These are phyloP conservation scores for Pimpla rufipes DNA, from an alignment of 2,888 invertebrate genomes.

Conservation along the genomic window DNA sequence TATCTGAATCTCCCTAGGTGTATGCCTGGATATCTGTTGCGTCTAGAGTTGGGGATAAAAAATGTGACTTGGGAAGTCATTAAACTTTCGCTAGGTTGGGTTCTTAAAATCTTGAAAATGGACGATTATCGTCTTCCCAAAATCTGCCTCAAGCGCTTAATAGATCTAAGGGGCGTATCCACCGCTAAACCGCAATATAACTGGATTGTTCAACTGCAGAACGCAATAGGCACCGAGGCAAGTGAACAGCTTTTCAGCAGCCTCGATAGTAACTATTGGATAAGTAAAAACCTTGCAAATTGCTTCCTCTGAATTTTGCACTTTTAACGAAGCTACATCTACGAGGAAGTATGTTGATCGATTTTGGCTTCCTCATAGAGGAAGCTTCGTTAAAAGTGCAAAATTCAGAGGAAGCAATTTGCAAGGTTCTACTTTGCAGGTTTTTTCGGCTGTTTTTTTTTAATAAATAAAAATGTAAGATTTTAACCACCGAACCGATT, in stretches of 20 bases:
- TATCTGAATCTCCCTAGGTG: background rate
- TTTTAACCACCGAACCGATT: no score
- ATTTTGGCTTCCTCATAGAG: no score
- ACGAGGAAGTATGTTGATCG: no score
- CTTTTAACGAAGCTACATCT: no score
- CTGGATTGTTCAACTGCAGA: background rate
- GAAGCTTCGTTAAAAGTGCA: no score
- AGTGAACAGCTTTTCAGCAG: background rate
- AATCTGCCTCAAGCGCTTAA: background rate
- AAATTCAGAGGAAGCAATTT: no score
- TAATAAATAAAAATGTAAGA: no score
- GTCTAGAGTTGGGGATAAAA: background rate
- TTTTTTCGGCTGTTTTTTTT: no score
- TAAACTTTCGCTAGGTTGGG: background rate
- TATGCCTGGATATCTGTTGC: background rate
- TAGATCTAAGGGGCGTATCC: background rate
- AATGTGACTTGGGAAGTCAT: background rate
- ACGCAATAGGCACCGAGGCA: background rate
- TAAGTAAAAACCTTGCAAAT: slow-evolving; percentile 1
- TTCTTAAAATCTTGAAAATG: background rate
- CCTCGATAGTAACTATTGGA: background rate
- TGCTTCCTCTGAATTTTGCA: no score
- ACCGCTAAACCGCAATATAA: background rate
- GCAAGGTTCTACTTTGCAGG: no score
- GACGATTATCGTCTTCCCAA: background rate